Conservation (phyloP, 2,113 vertebrate species). For the Callospermophilus lateralis region DNA sequence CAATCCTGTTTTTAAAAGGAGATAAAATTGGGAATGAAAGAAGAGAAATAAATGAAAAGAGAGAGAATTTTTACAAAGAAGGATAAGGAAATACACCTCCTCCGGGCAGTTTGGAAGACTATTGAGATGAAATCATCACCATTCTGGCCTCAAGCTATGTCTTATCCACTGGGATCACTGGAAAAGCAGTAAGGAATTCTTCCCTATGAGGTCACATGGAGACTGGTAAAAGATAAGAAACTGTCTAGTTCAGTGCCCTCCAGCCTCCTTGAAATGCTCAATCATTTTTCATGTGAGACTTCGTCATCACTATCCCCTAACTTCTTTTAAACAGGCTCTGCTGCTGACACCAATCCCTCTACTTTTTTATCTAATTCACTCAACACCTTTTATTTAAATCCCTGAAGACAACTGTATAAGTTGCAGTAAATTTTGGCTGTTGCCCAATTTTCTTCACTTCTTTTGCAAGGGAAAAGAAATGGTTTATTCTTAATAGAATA, state of each 20-base stretch:
- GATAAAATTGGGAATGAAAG: neutral
- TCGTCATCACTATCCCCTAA: neutral
- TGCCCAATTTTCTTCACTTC: slow-evolving; percentile 18
- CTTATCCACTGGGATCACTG: neutral
- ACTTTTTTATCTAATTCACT: slow-evolving; percentile 67
- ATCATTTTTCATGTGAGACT: slow-evolving; percentile 40
- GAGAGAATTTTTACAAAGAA: neutral
- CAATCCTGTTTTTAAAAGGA: neutral
- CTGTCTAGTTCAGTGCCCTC: neutral
- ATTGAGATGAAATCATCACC: neutral
- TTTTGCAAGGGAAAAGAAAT: slow-evolving; percentile 12
- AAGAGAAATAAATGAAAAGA: neutral
- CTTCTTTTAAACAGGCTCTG: slow-evolving; percentile 11
- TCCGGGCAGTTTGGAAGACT: neutral
- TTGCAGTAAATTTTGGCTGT: slow-evolving; percentile 54
- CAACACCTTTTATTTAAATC: slow-evolving; percentile 75
- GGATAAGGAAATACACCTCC: neutral
- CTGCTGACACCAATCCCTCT: slow-evolving; percentile 18
- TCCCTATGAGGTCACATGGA: neutral
- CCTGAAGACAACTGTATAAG: slow-evolving; percentile 30
- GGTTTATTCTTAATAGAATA: slow-evolving; percentile 31
- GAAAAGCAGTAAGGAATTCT: neutral
- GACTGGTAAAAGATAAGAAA: neutral
- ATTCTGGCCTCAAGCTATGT: neutral
- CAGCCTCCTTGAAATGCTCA: neutral